These are phyloP conservation scores for Gymnoscopelus microlampas DNA, from an alignment of 2,797 vertebrate genomes.

Conservation along the genomic window DNA sequence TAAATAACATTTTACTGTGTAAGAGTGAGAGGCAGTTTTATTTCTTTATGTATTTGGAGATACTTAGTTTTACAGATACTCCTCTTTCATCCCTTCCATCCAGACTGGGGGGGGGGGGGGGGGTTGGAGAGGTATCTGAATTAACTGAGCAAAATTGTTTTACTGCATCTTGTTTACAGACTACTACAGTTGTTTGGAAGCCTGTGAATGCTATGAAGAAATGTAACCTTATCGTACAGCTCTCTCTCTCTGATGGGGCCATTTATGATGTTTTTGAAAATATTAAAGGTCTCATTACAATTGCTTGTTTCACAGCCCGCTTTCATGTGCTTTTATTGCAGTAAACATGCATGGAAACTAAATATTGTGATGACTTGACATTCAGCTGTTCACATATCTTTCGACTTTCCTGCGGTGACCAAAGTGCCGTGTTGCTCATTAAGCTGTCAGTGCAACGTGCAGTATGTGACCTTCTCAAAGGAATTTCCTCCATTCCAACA, in stretches of 20 bases:
- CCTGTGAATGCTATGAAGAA: conserved; percentile 21
- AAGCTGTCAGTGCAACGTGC: conserved; percentile 12
- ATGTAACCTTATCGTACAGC: conserved; percentile 23
- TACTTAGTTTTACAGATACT: too few species aligned
- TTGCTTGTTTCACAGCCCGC: neutral
- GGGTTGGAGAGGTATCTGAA: conserved; percentile 13
- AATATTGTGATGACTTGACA: neutral
- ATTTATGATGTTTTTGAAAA: conserved; percentile 44
- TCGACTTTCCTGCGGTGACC: neutral
- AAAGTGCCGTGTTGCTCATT: conserved; percentile 26
- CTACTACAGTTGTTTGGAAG: conserved; percentile 4
- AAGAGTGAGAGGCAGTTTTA: conserved; percentile 9
- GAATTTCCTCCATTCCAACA: conserved; percentile 35
- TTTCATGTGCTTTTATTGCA: neutral
- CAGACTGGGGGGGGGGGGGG: neutral
- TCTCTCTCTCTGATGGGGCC: conserved; percentile 44
- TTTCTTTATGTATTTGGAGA: conserved; percentile 5
- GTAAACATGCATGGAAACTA: conserved; percentile 5
- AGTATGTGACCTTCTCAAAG: conserved; percentile 13
- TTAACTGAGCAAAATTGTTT: conserved; percentile 33
- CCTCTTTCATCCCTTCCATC: conserved; percentile 34
- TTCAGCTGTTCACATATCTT: conserved; percentile 17
- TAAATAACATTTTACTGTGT: neutral
- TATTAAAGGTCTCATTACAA: conserved; percentile 29
- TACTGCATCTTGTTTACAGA: conserved; percentile 48